A percentile compares a stretch with the other conserved stretches of the same genome.
phyloP scores from a whole-genome alignment of 1,140 invertebrate genomes.

The Drosophila kanapiae region DNA sequence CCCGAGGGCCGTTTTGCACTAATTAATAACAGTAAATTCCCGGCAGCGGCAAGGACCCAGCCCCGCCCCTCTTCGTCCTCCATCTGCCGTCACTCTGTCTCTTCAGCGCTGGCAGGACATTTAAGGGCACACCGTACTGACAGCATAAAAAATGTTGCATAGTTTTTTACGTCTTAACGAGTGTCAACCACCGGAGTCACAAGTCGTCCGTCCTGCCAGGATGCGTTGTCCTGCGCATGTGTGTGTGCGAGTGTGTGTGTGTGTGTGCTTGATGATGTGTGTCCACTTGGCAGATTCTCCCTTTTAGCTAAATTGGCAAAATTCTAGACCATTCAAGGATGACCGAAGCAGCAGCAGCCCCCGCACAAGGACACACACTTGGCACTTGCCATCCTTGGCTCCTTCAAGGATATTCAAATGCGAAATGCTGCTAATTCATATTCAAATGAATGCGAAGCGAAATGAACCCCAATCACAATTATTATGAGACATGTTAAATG shows the following conservation, averaged over 20 bases:
- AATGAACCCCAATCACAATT: slow-evolving; percentile 84
- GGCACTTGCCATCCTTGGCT: not conserved
- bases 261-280: slow-evolving; percentile 24
- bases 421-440: slow-evolving; percentile 83
- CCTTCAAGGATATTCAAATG: slow-evolving; percentile 49
- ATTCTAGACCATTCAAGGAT: slow-evolving; percentile 65
- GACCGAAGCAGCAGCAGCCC: slow-evolving; percentile 14
- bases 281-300: slow-evolving; percentile 74
- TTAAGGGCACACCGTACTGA: slow-evolving; percentile 51
- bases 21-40: slow-evolving; percentile 81
- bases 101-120: slow-evolving; percentile 7
- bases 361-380: not conserved
- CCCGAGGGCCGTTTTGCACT: slow-evolving; percentile 81
- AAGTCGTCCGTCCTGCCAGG: slow-evolving; percentile 54
- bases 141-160: slow-evolving; percentile 79
- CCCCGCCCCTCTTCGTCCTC: too few relatives aligned
- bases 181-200: slow-evolving; percentile 75
- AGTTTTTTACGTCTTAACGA: slow-evolving; percentile 81
- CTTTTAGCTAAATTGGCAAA: slow-evolving; percentile 84
- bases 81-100: not conserved
- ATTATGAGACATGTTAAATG: slow-evolving; percentile 85
- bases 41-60: slow-evolving; percentile 20
- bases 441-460: slow-evolving; percentile 83
- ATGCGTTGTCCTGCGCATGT: slow-evolving; percentile 25
- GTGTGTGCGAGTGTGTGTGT: slow-evolving; percentile 30